A percentile compares a stretch with the other conserved stretches of the same genome.
Evolutionary conservation across 2,113 vertebrate genomes (phyloP).

Genomic region (Penelope pileata): DNA sequence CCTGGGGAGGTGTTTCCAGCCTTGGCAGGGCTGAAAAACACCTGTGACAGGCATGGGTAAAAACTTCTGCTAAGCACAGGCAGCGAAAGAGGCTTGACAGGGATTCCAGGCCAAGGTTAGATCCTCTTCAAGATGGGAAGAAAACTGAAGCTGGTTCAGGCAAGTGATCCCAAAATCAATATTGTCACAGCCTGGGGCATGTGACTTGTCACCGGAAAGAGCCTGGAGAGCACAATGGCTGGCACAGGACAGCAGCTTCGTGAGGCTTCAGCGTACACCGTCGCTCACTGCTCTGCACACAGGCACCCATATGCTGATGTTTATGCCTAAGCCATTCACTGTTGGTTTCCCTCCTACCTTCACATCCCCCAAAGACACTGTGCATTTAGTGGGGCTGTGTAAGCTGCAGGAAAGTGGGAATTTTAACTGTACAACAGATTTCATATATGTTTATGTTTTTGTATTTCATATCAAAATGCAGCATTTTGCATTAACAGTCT

Average conservation of each 20-base stretch:
- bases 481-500: background rate
- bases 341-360: background rate
- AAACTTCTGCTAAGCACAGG: background rate
- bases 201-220: background rate
- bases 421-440: background rate
- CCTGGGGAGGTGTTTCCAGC: background rate
- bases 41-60: background rate
- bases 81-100: background rate
- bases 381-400: background rate
- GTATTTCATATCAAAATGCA: background rate
- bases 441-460: background rate
- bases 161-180: slow-evolving; percentile 39
- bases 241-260: background rate
- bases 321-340: background rate
- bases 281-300: background rate
- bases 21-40: background rate
- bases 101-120: background rate
- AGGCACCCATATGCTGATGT: background rate
- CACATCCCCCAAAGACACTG: background rate
- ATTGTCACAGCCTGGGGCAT: slow-evolving; percentile 45
- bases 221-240: slow-evolving; percentile 42
- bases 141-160: slow-evolving; percentile 17
- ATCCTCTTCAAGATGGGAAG: slow-evolving; percentile 14
- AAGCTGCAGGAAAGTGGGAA: rapidly evolving
- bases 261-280: rapidly evolving